Evolutionary conservation across 1,140 invertebrate genomes (phyloP), one percentile per base, ranked within the genome.

Genomic region (Oedothorax gibbosus): DNA sequence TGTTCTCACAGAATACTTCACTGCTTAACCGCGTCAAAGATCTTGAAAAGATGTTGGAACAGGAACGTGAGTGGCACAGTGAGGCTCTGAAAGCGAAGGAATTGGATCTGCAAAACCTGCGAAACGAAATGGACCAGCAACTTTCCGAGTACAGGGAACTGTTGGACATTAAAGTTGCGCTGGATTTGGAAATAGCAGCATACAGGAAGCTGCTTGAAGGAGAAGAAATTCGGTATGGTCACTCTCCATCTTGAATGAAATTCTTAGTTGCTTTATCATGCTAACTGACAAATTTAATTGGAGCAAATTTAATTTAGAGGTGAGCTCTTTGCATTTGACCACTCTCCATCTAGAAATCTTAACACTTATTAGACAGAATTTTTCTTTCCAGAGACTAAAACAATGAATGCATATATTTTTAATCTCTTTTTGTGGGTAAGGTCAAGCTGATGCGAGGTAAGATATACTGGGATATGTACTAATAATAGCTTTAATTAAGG

Each of bases 151-250:
- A 99, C 91, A 95, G 97, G 89, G 97, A 98, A 89, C 93, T 99
- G 56, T 95, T 99, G 94, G 98, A 99, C 89, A 97, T 98, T 88
- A 99, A 98, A 91, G 90, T 98, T 9, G 96, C 96, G 51, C 91
- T 99, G 65, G 98, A 99, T 90, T 92, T 96, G 88, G 98, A 99
- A 93, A 98, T 99, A 86, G 94, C 96, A 35, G 96, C 97, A 66
- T 99, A 99, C 91, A 93, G 97, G 85, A 97, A 98, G 89, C 91
- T 99, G 62, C 89, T 96, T 66, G 95, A 96, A 89, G 92, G 92
- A 20, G 95, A 96, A 90, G 95, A 96, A 89, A 91, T 92, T 0
- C 92, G 94, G 93, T 93, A 68, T 66, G 15, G n/a, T n/a, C n/a
- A n/a, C n/a, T n/a, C n/a, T 35, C 35, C 35, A 35, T 35, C 2